Percentiles rank a stretch among this genome's conserved stretches.
Evolutionary conservation across 2,113 vertebrate species (phyloP).

Genomic region (Tragelaphus strepsiceros): DNA sequence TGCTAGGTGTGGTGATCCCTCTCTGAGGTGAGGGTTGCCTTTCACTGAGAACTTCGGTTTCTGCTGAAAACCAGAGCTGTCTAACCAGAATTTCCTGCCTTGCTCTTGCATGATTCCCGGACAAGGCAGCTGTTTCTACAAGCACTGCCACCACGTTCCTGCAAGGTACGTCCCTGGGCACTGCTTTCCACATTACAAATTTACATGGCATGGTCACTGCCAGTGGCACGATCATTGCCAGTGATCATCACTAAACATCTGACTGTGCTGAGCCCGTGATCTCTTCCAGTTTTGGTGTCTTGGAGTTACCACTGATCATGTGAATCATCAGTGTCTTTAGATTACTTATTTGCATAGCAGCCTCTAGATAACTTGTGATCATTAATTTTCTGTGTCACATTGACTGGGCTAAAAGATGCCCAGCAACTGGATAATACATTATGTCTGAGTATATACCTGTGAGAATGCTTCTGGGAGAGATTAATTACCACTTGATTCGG

Average conservation of each 20-base stretch:
- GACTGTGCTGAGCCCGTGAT: not conserved
- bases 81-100: not conserved
- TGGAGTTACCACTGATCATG: not conserved
- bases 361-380: not conserved
- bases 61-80: not conserved
- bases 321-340: not conserved
- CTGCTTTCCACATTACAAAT: not conserved
- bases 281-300: not conserved
- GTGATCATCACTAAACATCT: not conserved
- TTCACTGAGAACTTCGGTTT: not conserved
- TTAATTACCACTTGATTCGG: not conserved
- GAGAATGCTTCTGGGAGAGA: not conserved
- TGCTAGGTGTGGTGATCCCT: not conserved
- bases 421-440: not conserved
- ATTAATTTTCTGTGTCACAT: not conserved
- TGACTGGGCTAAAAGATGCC: not conserved
- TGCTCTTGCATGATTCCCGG: not conserved
- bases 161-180: rapidly evolving
- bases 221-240: not conserved
- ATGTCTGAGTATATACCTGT: not conserved
- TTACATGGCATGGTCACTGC: rapidly evolving
- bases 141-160: rapidly evolving
- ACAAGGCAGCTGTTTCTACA: not conserved
- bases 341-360: not conserved
- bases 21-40: not conserved